Evolutionary conservation across 2,113 vertebrate genomes (phyloP).

Genomic region (Lepisosteus oculatus): DNA sequence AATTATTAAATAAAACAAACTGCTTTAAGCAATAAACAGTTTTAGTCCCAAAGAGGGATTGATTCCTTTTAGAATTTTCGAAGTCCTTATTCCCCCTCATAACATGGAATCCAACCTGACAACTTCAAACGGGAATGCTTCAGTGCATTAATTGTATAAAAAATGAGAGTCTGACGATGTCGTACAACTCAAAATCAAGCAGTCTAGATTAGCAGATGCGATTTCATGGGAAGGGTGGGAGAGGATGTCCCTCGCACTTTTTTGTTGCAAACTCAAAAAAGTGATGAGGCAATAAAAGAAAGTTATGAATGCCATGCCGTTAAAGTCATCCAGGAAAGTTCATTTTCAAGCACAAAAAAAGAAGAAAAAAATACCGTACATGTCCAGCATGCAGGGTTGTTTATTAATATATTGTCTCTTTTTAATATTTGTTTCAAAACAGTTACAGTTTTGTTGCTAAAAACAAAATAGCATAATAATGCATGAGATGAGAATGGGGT

Average conservation of each 20-base stretch:
- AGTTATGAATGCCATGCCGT: conserved; percentile 94
- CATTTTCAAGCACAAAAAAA: conserved; percentile 83
- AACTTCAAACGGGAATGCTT: conserved; percentile 75
- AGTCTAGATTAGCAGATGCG: conserved; percentile 74
- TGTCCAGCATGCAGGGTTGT: conserved; percentile 98
- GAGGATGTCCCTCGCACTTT: conserved; percentile 84
- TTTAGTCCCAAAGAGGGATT: conserved; percentile 66
- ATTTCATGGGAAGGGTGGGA: conserved; percentile 64
- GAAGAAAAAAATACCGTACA: conserved; percentile 85
- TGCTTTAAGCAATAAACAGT: conserved; percentile 79
- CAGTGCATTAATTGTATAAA: conserved; percentile 73
- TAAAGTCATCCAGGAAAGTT: conserved; percentile 80
- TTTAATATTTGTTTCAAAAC: conserved; percentile 76
- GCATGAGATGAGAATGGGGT: conserved; percentile 91
- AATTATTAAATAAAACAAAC: conserved; percentile 75
- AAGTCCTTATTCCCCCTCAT: conserved; percentile 65
- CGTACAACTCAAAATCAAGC: conserved; percentile 74
- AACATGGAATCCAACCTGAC: conserved; percentile 73
- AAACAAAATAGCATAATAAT: conserved; percentile 80
- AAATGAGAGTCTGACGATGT: conserved; percentile 73
- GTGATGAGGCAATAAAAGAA: conserved; percentile 85
- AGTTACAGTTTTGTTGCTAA: conserved; percentile 80
- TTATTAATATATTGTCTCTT: conserved; percentile 86
- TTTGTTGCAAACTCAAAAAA: conserved; percentile 93
- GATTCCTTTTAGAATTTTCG: conserved; percentile 56